Evolutionary conservation across 1,140 invertebrate species (phyloP), one percentile per base, ranked within the genome.

Genomic region (Drosophila sp.): DNA sequence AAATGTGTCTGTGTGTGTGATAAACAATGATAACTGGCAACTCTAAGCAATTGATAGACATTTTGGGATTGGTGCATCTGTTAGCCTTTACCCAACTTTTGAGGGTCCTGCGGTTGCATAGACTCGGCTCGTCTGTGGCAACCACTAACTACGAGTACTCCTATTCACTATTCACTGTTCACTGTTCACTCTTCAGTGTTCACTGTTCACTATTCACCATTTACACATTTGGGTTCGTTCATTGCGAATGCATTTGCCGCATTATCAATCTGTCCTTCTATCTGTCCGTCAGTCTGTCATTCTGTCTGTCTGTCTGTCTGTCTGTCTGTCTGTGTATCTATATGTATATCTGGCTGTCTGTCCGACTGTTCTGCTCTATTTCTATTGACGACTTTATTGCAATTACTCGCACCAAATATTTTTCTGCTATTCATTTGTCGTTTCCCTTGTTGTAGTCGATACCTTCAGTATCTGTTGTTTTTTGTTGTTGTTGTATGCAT

Each of bases 401-500:
- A 87, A 86, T 86, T 86, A 86, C 71, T 78, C 74, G 78, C 75
- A 69, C 78, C 78, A 65, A 76, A 86, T 78, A 66, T 67, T 87
- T 81, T 78, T 57, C 79, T 48, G 64, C 45, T 63, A 69, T 78
- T 81, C 74, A 86, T 74, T 80, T 86, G 77, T 32, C 63, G 80
- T 41, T 51, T 57, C 58, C 36, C 38, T 34, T 34, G 18, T 9
- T 32, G 7, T 58, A 13, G 40, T 9, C 36, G 63, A 62, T 59
- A 51, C 36, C 14, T 56, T n/a, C 4, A 25, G 36, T 34, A 41
- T 48, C 62, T 70, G 70, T 70, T 72, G 72, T 50, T 21, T 21
- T 21, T 21, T 21, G 21, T 21, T 21, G 21, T 21, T 21, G 21
- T 2, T 21, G 21, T 21, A 2, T 21, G 21, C n/a, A n/a, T n/a